Evolutionary conservation across 2,797 vertebrate species (phyloP).

Genomic region (Anguilla pacifica): DNA sequence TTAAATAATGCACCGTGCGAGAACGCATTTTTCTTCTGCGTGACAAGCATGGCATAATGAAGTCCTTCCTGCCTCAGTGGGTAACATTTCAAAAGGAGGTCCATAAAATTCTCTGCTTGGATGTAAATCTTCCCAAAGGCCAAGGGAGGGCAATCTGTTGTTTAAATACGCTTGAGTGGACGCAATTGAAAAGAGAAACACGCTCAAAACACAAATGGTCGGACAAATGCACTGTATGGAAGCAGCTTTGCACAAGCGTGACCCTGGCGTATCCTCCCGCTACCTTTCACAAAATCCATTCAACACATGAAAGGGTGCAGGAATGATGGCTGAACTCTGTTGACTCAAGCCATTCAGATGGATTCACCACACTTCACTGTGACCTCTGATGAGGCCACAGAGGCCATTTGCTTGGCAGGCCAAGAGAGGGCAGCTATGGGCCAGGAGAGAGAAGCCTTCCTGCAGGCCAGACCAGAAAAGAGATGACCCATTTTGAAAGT

Average conservation of each 20-base stretch:
- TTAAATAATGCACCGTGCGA: neutral
- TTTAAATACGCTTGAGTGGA: neutral
- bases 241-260: neutral
- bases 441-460: neutral
- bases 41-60: constrained; percentile 28
- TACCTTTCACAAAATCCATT: neutral
- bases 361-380: neutral
- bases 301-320: neutral
- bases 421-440: neutral
- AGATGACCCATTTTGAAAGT: neutral
- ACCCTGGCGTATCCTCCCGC: neutral
- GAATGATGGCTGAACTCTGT: neutral
- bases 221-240: constrained; percentile 14
- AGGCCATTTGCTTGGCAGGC: neutral
- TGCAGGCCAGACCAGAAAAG: neutral
- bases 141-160: neutral
- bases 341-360: neutral
- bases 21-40: constrained; percentile 2
- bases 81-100: constrained; percentile 22
- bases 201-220: neutral
- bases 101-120: constrained; percentile 23
- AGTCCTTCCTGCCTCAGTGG: constrained; percentile 12
- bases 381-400: neutral
- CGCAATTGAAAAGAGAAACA: constrained; percentile 13
- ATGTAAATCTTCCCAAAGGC: constrained; percentile 27